Evolutionary conservation across 1,140 invertebrate species (phyloP).

Genomic region (Psilanteris sp.): DNA sequence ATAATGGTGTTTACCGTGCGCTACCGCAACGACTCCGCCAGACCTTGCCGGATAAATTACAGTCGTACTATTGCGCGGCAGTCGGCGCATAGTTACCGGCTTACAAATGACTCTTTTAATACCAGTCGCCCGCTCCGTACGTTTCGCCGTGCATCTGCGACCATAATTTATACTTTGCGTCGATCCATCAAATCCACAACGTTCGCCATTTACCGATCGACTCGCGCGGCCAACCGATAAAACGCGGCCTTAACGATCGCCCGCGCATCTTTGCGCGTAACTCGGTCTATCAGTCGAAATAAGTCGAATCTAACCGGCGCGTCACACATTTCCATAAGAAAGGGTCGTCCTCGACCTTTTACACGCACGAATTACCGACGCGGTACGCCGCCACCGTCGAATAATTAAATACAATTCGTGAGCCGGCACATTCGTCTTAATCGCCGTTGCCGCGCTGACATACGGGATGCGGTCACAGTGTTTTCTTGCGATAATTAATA

Average conservation of each 20-base stretch:
- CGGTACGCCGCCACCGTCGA: constrained; percentile 28
- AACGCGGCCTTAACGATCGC: too few species aligned
- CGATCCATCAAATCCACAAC: constrained; percentile 16
- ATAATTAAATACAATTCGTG: constrained; percentile 56
- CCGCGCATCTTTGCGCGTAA: too few species aligned
- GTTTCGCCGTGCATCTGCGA: constrained; percentile 54
- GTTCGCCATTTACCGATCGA: too few species aligned
- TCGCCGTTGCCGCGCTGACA: constrained; percentile 38
- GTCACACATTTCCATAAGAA: constrained; percentile 31
- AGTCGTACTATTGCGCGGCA: constrained; percentile 31
- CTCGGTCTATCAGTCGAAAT: constrained; percentile 24
- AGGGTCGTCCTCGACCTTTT: constrained; percentile 24
- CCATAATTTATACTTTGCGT: constrained; percentile 57
- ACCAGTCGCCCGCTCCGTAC: constrained; percentile 55
- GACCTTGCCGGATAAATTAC: constrained; percentile 59
- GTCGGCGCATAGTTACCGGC: constrained; percentile 55
- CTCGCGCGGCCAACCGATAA: too few species aligned
- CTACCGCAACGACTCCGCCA: constrained; percentile 41
- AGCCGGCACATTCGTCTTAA: constrained; percentile 50
- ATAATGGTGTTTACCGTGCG: constrained; percentile 27
- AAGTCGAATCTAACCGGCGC: constrained; percentile 38
- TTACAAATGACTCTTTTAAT: constrained; percentile 66
- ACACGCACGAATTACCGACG: constrained; percentile 28
- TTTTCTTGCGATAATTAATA: constrained; percentile 64
- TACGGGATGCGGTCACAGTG: constrained; percentile 52